Evolutionary conservation across 2,888 invertebrate species (phyloP).

Genomic region (Lysandra coridon): DNA sequence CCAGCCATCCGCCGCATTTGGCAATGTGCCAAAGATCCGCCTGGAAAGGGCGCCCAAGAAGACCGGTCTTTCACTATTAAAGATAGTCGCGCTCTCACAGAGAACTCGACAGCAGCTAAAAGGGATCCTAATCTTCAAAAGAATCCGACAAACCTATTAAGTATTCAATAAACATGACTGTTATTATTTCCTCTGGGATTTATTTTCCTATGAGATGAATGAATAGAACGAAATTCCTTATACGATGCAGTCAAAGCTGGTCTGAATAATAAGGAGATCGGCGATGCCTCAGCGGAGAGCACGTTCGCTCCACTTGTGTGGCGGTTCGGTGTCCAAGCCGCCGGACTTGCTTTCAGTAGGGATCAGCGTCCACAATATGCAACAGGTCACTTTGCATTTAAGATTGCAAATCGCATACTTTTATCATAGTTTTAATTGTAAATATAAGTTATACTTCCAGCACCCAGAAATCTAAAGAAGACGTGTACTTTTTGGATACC

Average conservation of each 20-base stretch:
- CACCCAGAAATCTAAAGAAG: neutral
- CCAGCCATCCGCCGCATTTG: neutral
- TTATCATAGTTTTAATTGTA: neutral
- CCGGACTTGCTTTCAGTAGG: conserved; percentile 28
- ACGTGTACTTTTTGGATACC: neutral
- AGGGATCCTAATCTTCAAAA: conserved; percentile 18
- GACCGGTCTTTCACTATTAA: neutral
- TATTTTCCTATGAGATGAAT: conserved; percentile 45
- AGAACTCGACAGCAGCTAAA: neutral
- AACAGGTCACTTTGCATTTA: conserved; percentile 8
- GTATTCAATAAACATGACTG: conserved; percentile 9
- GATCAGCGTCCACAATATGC: conserved; percentile 6
- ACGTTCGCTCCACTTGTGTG: conserved; percentile 58
- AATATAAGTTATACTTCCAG: neutral
- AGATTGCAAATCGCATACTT: neutral
- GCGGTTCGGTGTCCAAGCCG: conserved; percentile 58
- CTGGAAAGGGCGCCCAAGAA: neutral
- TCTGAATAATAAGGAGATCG: conserved; percentile 63
- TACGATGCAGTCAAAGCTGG: conserved; percentile 53
- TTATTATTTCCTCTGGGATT: conserved; percentile 34
- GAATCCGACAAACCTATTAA: conserved; percentile 20
- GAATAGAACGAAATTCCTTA: conserved; percentile 52
- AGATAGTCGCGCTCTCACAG: neutral
- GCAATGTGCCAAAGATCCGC: neutral
- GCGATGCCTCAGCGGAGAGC: conserved; percentile 65